These are phyloP conservation scores for Cryptus armator DNA, from an alignment of 2,888 invertebrate genomes.

Conservation along the genomic window DNA sequence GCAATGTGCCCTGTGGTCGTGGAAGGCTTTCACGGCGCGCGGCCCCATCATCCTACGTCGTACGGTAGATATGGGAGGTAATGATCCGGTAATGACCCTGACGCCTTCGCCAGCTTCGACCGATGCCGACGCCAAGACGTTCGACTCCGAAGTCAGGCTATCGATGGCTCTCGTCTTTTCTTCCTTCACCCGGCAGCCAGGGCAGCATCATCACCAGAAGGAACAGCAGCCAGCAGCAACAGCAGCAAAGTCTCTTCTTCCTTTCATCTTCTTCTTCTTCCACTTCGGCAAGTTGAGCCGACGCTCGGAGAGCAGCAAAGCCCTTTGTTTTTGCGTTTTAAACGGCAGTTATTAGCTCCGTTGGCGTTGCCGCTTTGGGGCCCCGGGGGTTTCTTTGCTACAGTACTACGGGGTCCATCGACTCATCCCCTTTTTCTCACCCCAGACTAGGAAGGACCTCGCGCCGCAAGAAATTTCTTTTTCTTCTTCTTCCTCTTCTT, in stretches of 20 bases:
- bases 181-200: conserved; percentile 43
- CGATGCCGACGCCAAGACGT: conserved; percentile 67
- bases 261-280: conserved; percentile 30
- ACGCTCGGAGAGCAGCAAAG: conserved; percentile 61
- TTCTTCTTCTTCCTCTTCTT: neutral
- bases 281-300: conserved; percentile 23
- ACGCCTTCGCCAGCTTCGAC: conserved; percentile 78
- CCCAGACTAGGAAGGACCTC: conserved; percentile 62
- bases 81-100: conserved; percentile 85
- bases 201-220: conserved; percentile 17
- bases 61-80: conserved; percentile 83
- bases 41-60: conserved; percentile 34
- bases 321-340: conserved; percentile 83
- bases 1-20: conserved; percentile 9
- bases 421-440: conserved; percentile 72
- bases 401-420: conserved; percentile 53
- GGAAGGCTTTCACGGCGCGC: conserved; percentile 15
- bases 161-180: conserved; percentile 62
- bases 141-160: conserved; percentile 60
- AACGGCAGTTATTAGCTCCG: conserved; percentile 82
- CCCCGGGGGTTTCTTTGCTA: conserved; percentile 59
- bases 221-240: conserved; percentile 41
- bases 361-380: conserved; percentile 64
- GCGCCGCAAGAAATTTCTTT: conserved; percentile 52
- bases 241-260: conserved; percentile 26